These are phyloP conservation scores for Oryzias javanicus DNA, from an alignment of 2,113 vertebrate genomes.

Conservation along the genomic window DNA sequence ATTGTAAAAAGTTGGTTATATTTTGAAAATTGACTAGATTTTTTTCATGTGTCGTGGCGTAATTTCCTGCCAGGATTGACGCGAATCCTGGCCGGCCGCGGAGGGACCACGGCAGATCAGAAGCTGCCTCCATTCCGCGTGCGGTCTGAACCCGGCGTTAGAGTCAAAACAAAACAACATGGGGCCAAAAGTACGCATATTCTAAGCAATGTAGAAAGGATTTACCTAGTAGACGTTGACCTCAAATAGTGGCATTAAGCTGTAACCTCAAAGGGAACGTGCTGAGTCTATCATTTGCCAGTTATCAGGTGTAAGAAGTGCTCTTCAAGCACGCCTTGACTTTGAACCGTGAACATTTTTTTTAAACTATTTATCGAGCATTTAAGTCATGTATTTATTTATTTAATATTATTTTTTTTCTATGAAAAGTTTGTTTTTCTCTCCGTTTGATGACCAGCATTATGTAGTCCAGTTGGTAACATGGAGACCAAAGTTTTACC, in stretches of 20 bases:
- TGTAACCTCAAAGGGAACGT: constrained; percentile 54
- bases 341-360: constrained; percentile 39
- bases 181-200: constrained; percentile 47
- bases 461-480: constrained; percentile 64
- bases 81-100: no score
- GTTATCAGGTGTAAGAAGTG: constrained; percentile 45
- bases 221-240: constrained; percentile 41
- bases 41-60: no score
- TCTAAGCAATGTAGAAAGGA: constrained; percentile 27
- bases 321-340: constrained; percentile 35
- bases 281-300: constrained; percentile 40
- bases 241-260: constrained; percentile 60
- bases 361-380: constrained; percentile 47
- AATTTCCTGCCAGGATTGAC: no score
- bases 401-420: constrained; percentile 56
- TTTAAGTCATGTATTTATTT: constrained; percentile 62
- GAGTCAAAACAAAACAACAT: not conserved
- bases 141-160: no score
- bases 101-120: no score
- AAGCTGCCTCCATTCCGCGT: no score
- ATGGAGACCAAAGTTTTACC: constrained; percentile 73
- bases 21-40: no score
- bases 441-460: constrained; percentile 55
- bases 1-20: no score
- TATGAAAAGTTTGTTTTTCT: constrained; percentile 22